These are phyloP conservation scores for Busseola fusca DNA, from an alignment of 2,888 invertebrate species.

Conservation along the genomic window DNA sequence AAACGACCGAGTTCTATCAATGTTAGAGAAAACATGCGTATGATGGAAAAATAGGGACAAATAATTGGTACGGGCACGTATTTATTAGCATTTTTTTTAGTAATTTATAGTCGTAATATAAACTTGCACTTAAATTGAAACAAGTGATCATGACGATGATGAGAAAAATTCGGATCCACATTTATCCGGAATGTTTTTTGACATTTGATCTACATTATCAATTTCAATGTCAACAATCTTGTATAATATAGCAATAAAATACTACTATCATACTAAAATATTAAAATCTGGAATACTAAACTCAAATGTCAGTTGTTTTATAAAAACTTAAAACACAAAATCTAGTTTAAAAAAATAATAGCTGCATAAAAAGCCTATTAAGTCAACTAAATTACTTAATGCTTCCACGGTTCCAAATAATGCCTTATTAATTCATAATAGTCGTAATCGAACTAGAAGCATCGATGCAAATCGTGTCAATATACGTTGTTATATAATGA, in stretches of 20 bases:
- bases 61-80: background rate
- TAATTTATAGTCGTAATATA: background rate
- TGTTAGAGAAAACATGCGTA: constrained; percentile 7
- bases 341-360: constrained; percentile 15
- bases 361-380: constrained; percentile 8
- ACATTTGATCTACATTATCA: constrained; percentile 9
- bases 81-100: background rate
- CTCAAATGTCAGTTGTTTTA: constrained; percentile 24
- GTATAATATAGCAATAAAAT: constrained; percentile 3
- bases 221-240: constrained; percentile 27
- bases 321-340: background rate
- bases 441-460: constrained; percentile 37
- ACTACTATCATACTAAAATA: background rate
- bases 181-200: constrained; percentile 16
- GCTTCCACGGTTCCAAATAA: constrained; percentile 14
- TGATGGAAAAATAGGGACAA: constrained; percentile 14
- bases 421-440: constrained; percentile 39
- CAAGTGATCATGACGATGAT: background rate
- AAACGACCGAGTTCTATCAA: constrained; percentile 8
- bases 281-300: background rate
- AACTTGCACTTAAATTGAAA: background rate
- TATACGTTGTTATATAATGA: constrained; percentile 46
- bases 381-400: constrained; percentile 39
- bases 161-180: constrained; percentile 1
- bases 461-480: constrained; percentile 52